Evolutionary conservation across 2,888 invertebrate genomes (phyloP).

Genomic region (Amiota minor): DNA sequence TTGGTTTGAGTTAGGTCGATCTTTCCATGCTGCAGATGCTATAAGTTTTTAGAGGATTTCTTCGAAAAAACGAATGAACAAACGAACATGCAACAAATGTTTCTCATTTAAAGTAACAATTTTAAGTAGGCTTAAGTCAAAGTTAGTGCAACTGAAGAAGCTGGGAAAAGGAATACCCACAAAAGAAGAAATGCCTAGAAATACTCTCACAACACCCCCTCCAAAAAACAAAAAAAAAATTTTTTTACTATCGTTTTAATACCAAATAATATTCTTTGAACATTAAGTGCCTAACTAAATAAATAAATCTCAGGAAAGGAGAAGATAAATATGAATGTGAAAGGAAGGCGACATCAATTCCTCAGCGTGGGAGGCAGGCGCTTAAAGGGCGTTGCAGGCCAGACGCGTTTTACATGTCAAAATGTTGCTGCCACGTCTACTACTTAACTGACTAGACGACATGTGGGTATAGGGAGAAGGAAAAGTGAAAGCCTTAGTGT

Average conservation of each 20-base stretch:
- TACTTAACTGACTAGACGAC: background rate
- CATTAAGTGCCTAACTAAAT: conserved; percentile 9
- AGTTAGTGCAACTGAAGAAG: background rate
- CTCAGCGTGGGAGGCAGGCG: background rate
- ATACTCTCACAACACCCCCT: background rate
- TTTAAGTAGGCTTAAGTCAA: conserved; percentile 41
- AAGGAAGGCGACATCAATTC: background rate
- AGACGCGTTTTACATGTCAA: conserved; percentile 7
- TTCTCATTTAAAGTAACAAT: background rate
- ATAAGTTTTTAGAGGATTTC: conserved; percentile 37
- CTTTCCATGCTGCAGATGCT: background rate
- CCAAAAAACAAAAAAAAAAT: conserved; percentile 6
- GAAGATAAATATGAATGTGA: background rate
- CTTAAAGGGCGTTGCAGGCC: background rate
- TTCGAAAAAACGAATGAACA: conserved; percentile 8
- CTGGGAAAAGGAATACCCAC: conserved; percentile 5
- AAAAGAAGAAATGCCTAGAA: too few species aligned
- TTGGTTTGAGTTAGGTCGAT: conserved; percentile 4
- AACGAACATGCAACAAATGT: conserved; percentile 37
- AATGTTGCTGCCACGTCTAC: background rate
- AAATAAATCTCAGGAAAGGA: background rate
- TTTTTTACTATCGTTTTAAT: conserved; percentile 7
- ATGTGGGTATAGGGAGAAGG: background rate
- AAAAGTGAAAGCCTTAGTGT: background rate
- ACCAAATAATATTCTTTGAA: conserved; percentile 28